Evolutionary conservation across 35 echinoderm and acorn worm species (phyloP).

Genomic region (Apostichopus japonicus): DNA sequence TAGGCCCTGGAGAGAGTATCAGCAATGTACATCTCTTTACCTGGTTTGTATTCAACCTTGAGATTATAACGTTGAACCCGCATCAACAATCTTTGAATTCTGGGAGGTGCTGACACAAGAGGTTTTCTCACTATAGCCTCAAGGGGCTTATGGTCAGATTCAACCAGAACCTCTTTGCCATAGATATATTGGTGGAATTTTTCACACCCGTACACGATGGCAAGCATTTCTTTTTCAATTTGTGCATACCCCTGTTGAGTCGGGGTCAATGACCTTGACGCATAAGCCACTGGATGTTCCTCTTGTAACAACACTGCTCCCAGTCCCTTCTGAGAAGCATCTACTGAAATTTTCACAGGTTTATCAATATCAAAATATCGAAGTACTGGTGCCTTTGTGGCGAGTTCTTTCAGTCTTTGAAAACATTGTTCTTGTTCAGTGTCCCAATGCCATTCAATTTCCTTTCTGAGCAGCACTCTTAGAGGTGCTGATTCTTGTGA

Average conservation of each 20-base stretch:
- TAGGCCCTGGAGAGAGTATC: no score
- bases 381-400: conserved; percentile 22
- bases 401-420: conserved; percentile 5
- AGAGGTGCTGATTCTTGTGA: conserved; percentile 32
- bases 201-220: not conserved
- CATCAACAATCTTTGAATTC: no score
- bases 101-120: no score
- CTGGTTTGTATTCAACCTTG: no score
- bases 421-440: conserved; percentile 26
- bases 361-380: not conserved
- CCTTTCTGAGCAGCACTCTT: conserved; percentile 54
- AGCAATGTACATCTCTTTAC: no score
- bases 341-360: conserved; percentile 28
- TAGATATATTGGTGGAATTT: conserved; percentile 53
- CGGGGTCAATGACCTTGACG: conserved; percentile 38
- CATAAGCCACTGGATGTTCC: conserved; percentile 26
- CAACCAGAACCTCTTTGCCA: conserved; percentile 6
- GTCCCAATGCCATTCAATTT: conserved; percentile 50
- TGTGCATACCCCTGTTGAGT: conserved; percentile 25
- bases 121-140: not conserved
- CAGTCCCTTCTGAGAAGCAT: conserved; percentile 23
- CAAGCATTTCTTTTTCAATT: no score
- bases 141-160: not conserved
- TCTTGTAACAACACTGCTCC: conserved; percentile 53
- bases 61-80: no score